Conservation (phyloP, 2,113 vertebrate species). For the Empidonax traillii region DNA sequence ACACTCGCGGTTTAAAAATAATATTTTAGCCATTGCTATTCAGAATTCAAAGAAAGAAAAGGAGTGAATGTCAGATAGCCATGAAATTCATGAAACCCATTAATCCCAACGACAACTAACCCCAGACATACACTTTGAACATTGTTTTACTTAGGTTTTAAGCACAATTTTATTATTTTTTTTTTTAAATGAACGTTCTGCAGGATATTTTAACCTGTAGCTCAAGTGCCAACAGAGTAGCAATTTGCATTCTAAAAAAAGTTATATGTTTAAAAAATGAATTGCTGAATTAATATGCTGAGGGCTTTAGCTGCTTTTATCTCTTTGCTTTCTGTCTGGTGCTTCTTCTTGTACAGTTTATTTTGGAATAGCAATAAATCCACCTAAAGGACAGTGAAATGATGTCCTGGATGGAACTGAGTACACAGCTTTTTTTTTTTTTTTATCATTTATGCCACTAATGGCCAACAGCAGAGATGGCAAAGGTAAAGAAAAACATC, state of each 20-base stretch:
- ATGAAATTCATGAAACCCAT: constrained; percentile 31
- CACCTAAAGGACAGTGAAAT: not conserved
- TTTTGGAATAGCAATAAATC: not conserved
- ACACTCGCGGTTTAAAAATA: constrained; percentile 44
- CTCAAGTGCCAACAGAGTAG: not conserved
- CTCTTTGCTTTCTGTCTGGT: not conserved
- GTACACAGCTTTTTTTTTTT: not conserved
- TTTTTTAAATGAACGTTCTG: not conserved
- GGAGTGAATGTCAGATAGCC: not conserved
- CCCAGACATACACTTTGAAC: not conserved
- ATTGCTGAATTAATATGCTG: not conserved
- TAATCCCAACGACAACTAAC: not conserved
- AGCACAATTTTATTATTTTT: not conserved
- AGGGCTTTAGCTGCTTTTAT: not conserved
- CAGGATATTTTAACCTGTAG: not conserved
- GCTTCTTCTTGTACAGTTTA: not conserved
- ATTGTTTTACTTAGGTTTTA: not conserved
- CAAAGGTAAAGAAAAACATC: not conserved
- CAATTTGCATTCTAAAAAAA: not conserved
- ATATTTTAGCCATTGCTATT: constrained; percentile 48
- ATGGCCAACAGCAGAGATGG: not conserved
- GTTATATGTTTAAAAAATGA: not conserved
- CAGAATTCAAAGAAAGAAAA: constrained; percentile 39
- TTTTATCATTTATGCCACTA: not conserved
- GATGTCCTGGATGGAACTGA: not conserved